These are phyloP conservation scores for Agapostemon virescens DNA, from an alignment of 2,888 invertebrate genomes.

Conservation along the genomic window DNA sequence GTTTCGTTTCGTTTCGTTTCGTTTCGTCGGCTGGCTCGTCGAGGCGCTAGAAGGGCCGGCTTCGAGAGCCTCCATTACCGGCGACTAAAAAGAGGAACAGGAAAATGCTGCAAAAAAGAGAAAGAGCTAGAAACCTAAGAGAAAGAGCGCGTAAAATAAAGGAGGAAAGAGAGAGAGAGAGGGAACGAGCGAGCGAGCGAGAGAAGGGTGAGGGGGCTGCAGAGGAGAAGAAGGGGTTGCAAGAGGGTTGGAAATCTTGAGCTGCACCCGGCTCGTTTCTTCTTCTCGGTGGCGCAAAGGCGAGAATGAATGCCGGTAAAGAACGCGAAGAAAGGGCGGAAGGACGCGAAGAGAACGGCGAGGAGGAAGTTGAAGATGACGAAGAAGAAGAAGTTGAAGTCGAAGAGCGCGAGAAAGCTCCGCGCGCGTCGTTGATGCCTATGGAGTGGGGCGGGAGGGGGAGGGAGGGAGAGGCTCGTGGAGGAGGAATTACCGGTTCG, in stretches of 20 bases:
- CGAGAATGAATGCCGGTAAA: constrained; percentile 69
- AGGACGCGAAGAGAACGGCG: constrained; percentile 2
- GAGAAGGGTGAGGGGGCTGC: background rate
- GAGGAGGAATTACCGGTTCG: constrained; percentile 58
- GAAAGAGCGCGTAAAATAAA: background rate
- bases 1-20: constrained; percentile 58
- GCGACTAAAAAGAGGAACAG: constrained; percentile 70
- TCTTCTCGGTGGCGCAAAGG: constrained; percentile 67
- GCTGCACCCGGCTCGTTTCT: constrained; percentile 65
- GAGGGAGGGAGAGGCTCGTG: no score
- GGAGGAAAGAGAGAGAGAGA: background rate
- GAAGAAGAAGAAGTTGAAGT: constrained; percentile 30
- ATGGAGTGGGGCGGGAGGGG: constrained; percentile 39
- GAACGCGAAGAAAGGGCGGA: constrained; percentile 37
- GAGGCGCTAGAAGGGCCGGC: constrained; percentile 68
- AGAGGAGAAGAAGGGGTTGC: background rate
- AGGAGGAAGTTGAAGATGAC: constrained; percentile 12
- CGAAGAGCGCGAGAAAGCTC: constrained; percentile 24
- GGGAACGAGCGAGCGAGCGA: background rate
- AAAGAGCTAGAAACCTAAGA: background rate
- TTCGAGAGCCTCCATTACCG: constrained; percentile 78
- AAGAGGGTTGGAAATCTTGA: constrained; percentile 58
- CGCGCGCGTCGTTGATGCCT: constrained; percentile 32
- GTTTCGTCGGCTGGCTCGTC: constrained; percentile 62
- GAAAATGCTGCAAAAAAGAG: constrained; percentile 34